Conservation (phyloP, 2,113 vertebrate species). For the Camarhynchus parvulus region DNA sequence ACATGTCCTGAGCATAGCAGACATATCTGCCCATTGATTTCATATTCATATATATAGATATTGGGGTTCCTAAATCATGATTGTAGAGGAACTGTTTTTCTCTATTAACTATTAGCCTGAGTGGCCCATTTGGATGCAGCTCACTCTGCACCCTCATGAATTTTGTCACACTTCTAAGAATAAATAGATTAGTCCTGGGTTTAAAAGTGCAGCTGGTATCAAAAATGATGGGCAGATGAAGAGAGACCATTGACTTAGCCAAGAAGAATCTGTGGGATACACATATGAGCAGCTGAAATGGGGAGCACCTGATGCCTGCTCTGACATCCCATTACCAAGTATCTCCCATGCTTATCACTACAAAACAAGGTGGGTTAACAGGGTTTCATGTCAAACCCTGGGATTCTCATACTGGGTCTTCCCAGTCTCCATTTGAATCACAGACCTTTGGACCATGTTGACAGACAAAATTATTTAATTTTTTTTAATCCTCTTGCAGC, state of each 20-base stretch:
- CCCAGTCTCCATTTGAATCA: neutral
- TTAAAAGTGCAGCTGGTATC: neutral
- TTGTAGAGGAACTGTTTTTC: neutral
- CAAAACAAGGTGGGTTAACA: fast-evolving
- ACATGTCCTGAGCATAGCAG: neutral
- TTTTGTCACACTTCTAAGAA: slow-evolving; percentile 5
- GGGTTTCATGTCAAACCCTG: neutral
- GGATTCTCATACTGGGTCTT: neutral
- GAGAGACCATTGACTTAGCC: neutral
- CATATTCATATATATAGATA: neutral
- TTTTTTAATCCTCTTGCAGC: neutral
- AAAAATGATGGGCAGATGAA: neutral
- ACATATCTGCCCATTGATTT: neutral
- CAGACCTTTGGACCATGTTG: neutral
- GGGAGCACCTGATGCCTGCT: fast-evolving
- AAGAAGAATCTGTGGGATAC: neutral
- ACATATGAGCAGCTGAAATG: neutral
- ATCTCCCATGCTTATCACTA: neutral
- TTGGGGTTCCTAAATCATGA: neutral
- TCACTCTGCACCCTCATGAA: neutral
- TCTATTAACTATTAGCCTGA: neutral
- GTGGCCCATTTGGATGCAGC: neutral
- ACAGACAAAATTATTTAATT: neutral
- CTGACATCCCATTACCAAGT: neutral
- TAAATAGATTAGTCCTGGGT: neutral